phyloP scores from a whole-genome alignment of 2,797 vertebrate genomes.

The Sarcophilus harrisii region DNA sequence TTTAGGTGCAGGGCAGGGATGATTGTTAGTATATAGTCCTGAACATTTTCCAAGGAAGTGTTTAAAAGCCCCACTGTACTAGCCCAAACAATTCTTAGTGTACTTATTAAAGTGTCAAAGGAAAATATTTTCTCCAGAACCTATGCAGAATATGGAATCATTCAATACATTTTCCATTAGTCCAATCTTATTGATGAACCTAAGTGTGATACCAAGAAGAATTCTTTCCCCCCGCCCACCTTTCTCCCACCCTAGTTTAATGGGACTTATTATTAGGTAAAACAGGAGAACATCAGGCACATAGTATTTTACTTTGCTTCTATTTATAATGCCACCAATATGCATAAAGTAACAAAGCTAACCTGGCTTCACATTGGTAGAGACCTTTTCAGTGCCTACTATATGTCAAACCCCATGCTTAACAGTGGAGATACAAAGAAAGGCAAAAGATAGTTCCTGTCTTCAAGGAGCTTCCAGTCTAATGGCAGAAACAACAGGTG shows the following conservation, averaged over 20 bases:
- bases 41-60: background rate
- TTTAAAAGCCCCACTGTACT: background rate
- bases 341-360: background rate
- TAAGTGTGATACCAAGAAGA: background rate
- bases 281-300: background rate
- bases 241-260: background rate
- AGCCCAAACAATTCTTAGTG: background rate
- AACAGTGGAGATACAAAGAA: background rate
- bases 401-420: background rate
- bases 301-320: background rate
- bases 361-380: background rate
- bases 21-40: background rate
- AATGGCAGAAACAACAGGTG: background rate
- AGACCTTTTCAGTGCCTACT: background rate
- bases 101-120: background rate
- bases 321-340: background rate
- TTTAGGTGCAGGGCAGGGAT: background rate
- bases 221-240: background rate
- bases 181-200: background rate
- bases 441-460: background rate
- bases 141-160: background rate
- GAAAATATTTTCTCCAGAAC: background rate
- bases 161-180: conserved; percentile 13
- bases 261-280: background rate
- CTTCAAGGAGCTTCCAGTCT: background rate